Evolutionary conservation across 2,888 invertebrate genomes (phyloP), one percentile per base, ranked within the genome.

Genomic region (Stenodema calcarata): DNA sequence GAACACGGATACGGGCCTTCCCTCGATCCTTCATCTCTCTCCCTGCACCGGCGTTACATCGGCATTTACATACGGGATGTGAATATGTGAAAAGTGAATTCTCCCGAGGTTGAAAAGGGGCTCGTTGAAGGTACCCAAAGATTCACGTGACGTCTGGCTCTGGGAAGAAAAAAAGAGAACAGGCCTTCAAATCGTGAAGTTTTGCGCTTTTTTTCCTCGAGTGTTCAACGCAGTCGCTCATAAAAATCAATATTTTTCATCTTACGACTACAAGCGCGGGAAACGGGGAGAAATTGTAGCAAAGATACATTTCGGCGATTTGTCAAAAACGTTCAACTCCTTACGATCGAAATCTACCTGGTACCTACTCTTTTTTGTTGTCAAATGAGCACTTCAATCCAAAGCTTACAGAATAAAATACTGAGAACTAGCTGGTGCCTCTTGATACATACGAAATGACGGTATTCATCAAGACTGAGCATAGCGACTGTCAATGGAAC

Each of bases 1-100:
- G 44, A 78, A 78, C 78, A 78, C 78, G 44, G 78, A 78, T 78
- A 78, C 42, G 78, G 44, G 42, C 78, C 27, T 16, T 23, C 23
- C 12, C 41, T 27, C 78, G 78, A 78, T 78, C 78, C 78, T 27
- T 78, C 78, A 78, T 78, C 78, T 62, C 23, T 70, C 70, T 4
- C 44, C 16, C 7, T 12, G 73, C 78, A 27, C 78, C 42, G 44
- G 44, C 78, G 78, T 44, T 78, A 27, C 44, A 23, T 44, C 42
- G 11, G 41, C 44, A 78, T 78, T 78, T 44, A 78, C 78, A 78
- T 78, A 78, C 9, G 78, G 14, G 41, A 78, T 42, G 78, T 44
- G 78, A 44, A 78, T 41, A 78, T 42, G 78, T 44, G 78, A 44
- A 78, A 78, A 78, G 78, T 78, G 44, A 78, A 78, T 78, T 78